Percentiles rank a stretch among this genome's conserved stretches.
These are phyloP conservation scores for Trachelus troglodyta DNA, from an alignment of 2,888 invertebrate genomes.

Conservation along the genomic window DNA sequence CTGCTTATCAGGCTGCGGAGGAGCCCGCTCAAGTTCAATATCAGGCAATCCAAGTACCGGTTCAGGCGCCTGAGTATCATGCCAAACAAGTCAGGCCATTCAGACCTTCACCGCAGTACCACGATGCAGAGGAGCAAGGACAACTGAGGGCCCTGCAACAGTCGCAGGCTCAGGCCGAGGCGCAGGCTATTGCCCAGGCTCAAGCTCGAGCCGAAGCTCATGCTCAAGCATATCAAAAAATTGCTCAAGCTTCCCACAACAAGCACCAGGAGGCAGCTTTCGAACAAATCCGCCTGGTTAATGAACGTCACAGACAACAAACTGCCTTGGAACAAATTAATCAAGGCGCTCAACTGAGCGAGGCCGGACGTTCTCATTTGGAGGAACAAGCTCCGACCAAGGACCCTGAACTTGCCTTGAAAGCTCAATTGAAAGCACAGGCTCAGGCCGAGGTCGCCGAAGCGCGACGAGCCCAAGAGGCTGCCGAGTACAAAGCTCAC, in stretches of 20 bases:
- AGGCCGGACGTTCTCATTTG: conserved; percentile 56
- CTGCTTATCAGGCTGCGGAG: conserved; percentile 40
- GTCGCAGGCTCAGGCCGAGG: conserved; percentile 37
- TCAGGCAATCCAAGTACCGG: conserved; percentile 28
- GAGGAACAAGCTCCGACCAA: conserved; percentile 51
- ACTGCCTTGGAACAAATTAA: conserved; percentile 60
- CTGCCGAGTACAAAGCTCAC: conserved; percentile 60
- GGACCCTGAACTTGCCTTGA: conserved; percentile 56
- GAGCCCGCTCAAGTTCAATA: conserved; percentile 39
- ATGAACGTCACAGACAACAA: conserved; percentile 50
- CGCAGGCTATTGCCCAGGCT: conserved; percentile 48
- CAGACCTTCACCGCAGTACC: conserved; percentile 47
- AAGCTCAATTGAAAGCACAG: conserved; percentile 56
- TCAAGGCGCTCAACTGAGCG: conserved; percentile 56
- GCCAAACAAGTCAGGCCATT: conserved; percentile 38
- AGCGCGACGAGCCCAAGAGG: conserved; percentile 57
- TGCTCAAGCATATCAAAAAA: conserved; percentile 59
- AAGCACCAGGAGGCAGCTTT: conserved; percentile 56
- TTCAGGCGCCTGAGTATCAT: conserved; percentile 39
- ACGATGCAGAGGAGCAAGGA: conserved; percentile 30
- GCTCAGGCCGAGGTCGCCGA: conserved; percentile 55
- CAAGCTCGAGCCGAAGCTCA: conserved; percentile 58
- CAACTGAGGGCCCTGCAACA: conserved; percentile 28
- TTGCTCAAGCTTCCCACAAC: conserved; percentile 54
- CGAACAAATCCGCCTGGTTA: conserved; percentile 55